phyloP scores from a whole-genome alignment of 2,888 invertebrate genomes.

The Lasioglossum leucozonium region DNA sequence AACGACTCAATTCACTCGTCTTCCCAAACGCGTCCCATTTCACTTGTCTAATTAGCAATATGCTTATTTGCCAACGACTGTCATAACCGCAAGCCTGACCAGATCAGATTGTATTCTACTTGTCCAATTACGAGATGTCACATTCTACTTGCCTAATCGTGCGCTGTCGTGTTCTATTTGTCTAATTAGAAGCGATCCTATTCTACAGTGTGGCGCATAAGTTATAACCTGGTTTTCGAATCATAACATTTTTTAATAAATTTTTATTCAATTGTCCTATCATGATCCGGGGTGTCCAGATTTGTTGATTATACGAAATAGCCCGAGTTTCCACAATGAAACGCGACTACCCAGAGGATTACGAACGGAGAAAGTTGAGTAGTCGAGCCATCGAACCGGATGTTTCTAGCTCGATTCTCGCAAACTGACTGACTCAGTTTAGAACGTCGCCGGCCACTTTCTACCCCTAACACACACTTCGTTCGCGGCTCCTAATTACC shows the following conservation, averaged over 20 bases:
- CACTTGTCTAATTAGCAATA: not conserved
- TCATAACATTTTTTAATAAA: not conserved
- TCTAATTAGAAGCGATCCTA: not conserved
- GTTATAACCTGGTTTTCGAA: not conserved
- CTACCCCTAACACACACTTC: conserved; percentile 18
- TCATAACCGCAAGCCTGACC: not conserved
- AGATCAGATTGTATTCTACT: not conserved
- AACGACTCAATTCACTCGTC: not conserved
- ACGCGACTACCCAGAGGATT: not conserved
- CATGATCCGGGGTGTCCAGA: not conserved
- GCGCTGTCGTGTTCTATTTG: not conserved
- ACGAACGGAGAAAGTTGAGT: not conserved
- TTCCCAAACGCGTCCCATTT: not conserved
- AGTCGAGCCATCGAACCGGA: not conserved
- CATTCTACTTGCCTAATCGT: not conserved
- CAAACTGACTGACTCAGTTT: not conserved
- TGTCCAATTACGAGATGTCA: not conserved
- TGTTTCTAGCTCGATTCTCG: not conserved
- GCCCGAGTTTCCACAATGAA: not conserved
- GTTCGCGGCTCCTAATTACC: conserved; percentile 49
- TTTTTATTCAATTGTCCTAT: too few relatives aligned
- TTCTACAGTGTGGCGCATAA: not conserved
- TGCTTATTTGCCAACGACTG: not conserved
- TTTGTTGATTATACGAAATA: not conserved
- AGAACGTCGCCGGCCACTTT: conserved; percentile 3